Evolutionary conservation across 2,113 vertebrate genomes (phyloP).

Genomic region (Rhineura floridana): DNA sequence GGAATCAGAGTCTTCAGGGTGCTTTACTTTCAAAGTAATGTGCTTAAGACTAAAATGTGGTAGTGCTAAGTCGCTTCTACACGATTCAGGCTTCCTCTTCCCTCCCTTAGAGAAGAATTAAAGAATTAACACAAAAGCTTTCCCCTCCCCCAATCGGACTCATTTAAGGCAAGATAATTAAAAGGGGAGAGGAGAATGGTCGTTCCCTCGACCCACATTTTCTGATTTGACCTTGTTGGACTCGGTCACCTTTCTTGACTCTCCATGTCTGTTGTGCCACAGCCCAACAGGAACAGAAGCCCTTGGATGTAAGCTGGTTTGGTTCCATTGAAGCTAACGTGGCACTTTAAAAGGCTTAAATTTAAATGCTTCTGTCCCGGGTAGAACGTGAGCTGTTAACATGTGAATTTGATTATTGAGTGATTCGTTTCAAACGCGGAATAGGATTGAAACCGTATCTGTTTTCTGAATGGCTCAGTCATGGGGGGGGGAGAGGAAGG

Average conservation of each 20-base stretch:
- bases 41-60: not conserved
- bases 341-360: not conserved
- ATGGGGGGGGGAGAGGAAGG: not conserved
- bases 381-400: not conserved
- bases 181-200: not conserved
- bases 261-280: not conserved
- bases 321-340: not conserved
- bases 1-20: not conserved
- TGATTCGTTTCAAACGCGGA: not conserved
- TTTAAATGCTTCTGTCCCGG: not conserved
- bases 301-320: not conserved
- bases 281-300: not conserved
- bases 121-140: not conserved
- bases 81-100: not conserved
- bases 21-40: not conserved
- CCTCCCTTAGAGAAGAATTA: not conserved
- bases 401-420: conserved; percentile 8
- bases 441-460: not conserved
- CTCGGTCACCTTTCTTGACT: not conserved
- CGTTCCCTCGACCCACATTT: not conserved
- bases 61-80: not conserved
- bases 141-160: not conserved
- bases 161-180: not conserved
- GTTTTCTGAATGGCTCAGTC: not conserved
- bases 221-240: not conserved